Evolutionary conservation across 1,140 invertebrate species (phyloP), one percentile per base, ranked within the genome.

Genomic region (Eubasilissa regina): DNA sequence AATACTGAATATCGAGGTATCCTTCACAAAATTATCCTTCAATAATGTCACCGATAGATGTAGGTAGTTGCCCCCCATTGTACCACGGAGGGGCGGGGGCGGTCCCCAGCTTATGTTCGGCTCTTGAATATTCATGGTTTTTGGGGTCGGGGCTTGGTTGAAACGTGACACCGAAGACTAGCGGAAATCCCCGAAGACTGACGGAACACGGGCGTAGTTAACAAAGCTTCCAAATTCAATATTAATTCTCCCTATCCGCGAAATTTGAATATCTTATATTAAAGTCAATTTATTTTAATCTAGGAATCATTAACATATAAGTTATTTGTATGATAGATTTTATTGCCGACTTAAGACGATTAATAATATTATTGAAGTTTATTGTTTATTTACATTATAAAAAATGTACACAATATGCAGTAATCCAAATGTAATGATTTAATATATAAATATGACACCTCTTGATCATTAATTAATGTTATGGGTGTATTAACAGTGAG

Each of bases 81-180:
- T 62, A 35, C 25, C 25, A 6, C 25, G 21, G 21, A 25, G 12
- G 17, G 58, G 17, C 35, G 13, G 17, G 17, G n/a, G n/a, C 13
- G 7, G 7, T 0, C 44, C 66, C 0, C 9, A 13, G 45, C 45
- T 70, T 53, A 70, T 53, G 47, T 70, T 25, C 47, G 15, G 10
- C n/a, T 25, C 15, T 4, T 13, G 47, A 53, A 70, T 70, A 70
- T 70, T 70, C 47, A 53, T 70, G 47, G 25, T 70, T 62, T 70
- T 51, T 70, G 17, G 66, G 66, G 47, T 51, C 8, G 17, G 47
- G 12, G 47, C 17, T 51, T 10, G 15, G 35, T 25, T 13, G 44
- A 13, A 48, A 70, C 45, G 17, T 51, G 17, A 25, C 17, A 25
- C 17, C 47, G 66, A 70, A 47, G 66, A 13, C 1, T 12, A 3